phyloP scores from a whole-genome alignment of 2,797 vertebrate species.

The Helostoma temminkii region DNA sequence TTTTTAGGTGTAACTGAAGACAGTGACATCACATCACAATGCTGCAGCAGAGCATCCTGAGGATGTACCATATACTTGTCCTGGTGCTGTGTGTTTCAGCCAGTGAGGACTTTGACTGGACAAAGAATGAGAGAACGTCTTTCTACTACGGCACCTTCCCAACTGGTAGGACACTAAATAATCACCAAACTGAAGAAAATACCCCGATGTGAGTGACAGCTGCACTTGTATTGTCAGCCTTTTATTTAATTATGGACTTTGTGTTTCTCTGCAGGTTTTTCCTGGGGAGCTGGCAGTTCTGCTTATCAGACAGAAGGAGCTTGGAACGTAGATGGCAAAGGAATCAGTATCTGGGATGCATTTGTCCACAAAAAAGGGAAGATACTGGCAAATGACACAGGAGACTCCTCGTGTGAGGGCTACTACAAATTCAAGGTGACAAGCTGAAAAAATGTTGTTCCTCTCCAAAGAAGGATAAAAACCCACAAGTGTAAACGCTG shows the following conservation, averaged over 20 bases:
- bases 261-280: constrained; percentile 83
- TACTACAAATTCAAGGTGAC: constrained; percentile 92
- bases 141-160: constrained; percentile 93
- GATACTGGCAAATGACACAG: constrained; percentile 85
- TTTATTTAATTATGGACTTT: neutral
- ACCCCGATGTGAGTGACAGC: too few relatives aligned
- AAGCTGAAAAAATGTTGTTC: neutral
- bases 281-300: constrained; percentile 92
- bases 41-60: constrained; percentile 60
- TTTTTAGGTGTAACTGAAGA: constrained; percentile 56
- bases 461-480: neutral
- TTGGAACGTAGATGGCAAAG: constrained; percentile 93
- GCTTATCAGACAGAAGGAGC: constrained; percentile 95
- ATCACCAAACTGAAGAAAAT: neutral
- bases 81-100: constrained; percentile 68
- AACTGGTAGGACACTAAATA: constrained; percentile 77
- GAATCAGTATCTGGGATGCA: constrained; percentile 91
- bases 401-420: constrained; percentile 89
- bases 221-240: neutral
- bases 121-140: constrained; percentile 86
- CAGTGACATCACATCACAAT: constrained; percentile 54
- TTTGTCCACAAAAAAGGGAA: constrained; percentile 89
- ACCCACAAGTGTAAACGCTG: neutral
- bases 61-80: constrained; percentile 67
- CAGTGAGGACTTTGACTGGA: constrained; percentile 84